Base-by-base conservation (phyloP, 2,113 vertebrate genomes). In the Prionailurus viverrinus region DNA sequence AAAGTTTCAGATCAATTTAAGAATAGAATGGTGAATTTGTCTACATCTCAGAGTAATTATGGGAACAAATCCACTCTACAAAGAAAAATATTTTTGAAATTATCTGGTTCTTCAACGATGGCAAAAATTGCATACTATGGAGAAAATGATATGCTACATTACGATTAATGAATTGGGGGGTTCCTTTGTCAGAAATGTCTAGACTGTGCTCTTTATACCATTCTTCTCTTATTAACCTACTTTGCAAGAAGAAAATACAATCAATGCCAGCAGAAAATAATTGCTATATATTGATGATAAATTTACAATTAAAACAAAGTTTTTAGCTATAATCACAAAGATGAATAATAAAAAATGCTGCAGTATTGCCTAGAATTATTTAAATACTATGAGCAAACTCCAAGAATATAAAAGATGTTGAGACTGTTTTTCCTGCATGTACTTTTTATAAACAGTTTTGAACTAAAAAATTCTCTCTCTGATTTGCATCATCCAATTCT, bases 311-410 rank as follows among this genome's bases (percentile, higher is more conserved):
- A 91, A 90, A 96, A 91, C 6, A 41, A 65, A 93, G 1, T 33
- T 81, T 92, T 81, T 76, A 85, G 6, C n/a, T 87, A 51, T 82
- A 91, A 55, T 71, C 55, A 76, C 36, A 69, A 78, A 69, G 3
- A 87, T 86, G 8, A 33, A 78, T 66, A 69, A 92, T 74, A 81
- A 36, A 86, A 91, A 85, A 23, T 66, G 2, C 12, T 81, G 21
- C 63, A 85, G 58, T 94, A 31, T n/a, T 97, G 18, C 39, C 36
- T 96, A 69, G 18, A 92, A 88, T 96, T 89, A 79, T 58, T 74
- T 96, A 90, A 94, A 4, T 31, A 82, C 14, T 66, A 1, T 84
- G 31, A 27, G 4, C 63, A 9, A 74, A 74, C 15, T 55, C 11
- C 74, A 85, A 79, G 8, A 93, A 73, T 81, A 66, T 27, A n/a